These are phyloP conservation scores for Boleophthalmus pectinirostris DNA, from an alignment of 2,113 vertebrate genomes.

Conservation along the genomic window DNA sequence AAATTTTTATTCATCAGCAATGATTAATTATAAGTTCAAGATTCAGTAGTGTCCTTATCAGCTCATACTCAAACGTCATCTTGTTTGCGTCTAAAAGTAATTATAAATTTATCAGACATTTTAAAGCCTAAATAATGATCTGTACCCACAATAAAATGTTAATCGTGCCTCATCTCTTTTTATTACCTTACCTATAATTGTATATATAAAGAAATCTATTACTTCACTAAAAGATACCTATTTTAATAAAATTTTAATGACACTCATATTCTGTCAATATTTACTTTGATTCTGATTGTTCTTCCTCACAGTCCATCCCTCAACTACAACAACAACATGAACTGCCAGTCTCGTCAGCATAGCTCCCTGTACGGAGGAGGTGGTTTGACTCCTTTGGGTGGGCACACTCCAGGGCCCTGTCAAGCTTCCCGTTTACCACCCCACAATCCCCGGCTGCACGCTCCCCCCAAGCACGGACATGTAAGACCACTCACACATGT, in stretches of 20 bases:
- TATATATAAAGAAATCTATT: too few species aligned
- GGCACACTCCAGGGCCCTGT: slow-evolving; percentile 78
- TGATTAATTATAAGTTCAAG: too few species aligned
- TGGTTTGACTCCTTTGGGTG: slow-evolving; percentile 67
- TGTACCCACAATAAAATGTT: not conserved
- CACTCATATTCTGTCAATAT: not conserved
- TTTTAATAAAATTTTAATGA: not conserved
- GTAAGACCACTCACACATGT: slow-evolving; percentile 69
- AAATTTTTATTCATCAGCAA: too few species aligned
- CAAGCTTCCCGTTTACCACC: slow-evolving; percentile 75
- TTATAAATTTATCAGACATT: too few species aligned
- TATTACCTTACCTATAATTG: too few species aligned
- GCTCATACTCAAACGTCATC: too few species aligned
- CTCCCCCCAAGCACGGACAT: slow-evolving; percentile 84
- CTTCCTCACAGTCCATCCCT: slow-evolving; percentile 83
- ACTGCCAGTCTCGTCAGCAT: slow-evolving; percentile 83
- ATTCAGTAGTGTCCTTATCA: too few species aligned
- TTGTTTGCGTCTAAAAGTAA: too few species aligned
- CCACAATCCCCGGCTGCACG: slow-evolving; percentile 77
- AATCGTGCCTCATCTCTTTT: not conserved
- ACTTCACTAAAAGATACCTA: too few species aligned
- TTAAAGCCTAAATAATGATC: too few species aligned
- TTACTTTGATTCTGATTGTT: slow-evolving; percentile 1
- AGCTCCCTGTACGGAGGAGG: slow-evolving; percentile 79
- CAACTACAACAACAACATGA: slow-evolving; percentile 85